phyloP scores from a whole-genome alignment of 2,797 vertebrate genomes.

The Australoheros facetus region DNA sequence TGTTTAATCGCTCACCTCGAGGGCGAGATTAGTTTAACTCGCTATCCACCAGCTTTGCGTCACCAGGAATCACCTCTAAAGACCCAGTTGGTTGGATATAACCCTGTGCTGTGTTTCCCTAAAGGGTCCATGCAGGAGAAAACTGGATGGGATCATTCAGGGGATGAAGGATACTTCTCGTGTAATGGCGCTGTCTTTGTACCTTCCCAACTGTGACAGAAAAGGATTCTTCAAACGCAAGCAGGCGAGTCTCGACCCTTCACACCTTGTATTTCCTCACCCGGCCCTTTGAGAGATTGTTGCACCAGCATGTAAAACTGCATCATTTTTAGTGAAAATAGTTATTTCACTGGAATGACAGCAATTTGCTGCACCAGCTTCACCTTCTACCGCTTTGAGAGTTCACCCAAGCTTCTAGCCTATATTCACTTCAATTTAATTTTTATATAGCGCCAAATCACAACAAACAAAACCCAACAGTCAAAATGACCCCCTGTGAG shows the following conservation, averaged over 20 bases:
- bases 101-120: slow-evolving; percentile 1
- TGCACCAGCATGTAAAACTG: neutral
- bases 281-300: neutral
- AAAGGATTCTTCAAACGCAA: slow-evolving; percentile 99
- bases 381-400: neutral
- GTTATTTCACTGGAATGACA: neutral
- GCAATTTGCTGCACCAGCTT: neutral
- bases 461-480: too few relatives aligned
- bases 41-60: too few relatives aligned
- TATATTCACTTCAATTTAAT: neutral
- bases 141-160: slow-evolving; percentile 94
- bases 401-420: neutral
- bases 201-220: slow-evolving; percentile 97
- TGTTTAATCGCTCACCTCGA: neutral
- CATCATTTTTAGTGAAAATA: neutral
- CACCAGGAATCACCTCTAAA: neutral
- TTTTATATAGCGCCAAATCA: too few relatives aligned
- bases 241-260: slow-evolving; percentile 81
- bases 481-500: too few relatives aligned
- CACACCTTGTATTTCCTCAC: neutral
- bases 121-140: slow-evolving; percentile 95
- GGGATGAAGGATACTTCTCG: slow-evolving; percentile 93
- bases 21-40: too few relatives aligned
- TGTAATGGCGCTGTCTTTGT: slow-evolving; percentile 89
- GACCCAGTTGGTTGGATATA: neutral